Conservation (phyloP, 2,888 invertebrate species). For the Leptura quadrifasciata region DNA sequence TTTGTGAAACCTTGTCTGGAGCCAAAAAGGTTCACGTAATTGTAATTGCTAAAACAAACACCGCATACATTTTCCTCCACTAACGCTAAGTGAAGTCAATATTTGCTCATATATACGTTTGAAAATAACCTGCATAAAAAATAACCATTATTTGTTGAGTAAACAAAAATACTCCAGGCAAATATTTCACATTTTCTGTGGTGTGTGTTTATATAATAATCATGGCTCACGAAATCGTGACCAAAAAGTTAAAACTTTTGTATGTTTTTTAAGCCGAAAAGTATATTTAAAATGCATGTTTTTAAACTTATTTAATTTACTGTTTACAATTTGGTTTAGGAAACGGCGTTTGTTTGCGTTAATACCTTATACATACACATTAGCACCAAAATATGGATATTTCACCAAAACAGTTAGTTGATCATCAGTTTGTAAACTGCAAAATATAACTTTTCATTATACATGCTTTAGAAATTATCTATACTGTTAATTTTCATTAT, state of each 20-base stretch:
- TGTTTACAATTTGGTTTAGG: background rate
- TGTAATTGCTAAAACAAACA: constrained; percentile 19
- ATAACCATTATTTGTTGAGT: constrained; percentile 18
- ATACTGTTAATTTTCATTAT: too few species aligned
- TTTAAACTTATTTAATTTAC: background rate
- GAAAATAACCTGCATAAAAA: constrained; percentile 34
- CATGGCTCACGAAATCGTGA: constrained; percentile 23
- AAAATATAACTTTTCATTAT: background rate
- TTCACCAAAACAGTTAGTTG: background rate
- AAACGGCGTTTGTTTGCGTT: background rate
- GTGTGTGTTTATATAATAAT: constrained; percentile 26
- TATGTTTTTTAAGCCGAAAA: constrained; percentile 1
- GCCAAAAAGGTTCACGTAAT: background rate
- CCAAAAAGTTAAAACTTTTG: constrained; percentile 29
- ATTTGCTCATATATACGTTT: constrained; percentile 29
- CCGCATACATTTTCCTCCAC: constrained; percentile 12
- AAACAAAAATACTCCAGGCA: constrained; percentile 28
- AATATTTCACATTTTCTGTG: constrained; percentile 32
- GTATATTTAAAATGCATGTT: background rate
- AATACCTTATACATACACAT: background rate
- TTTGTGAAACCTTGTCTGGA: background rate
- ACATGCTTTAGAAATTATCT: too few species aligned
- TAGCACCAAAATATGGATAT: background rate
- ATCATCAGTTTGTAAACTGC: background rate
- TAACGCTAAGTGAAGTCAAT: constrained; percentile 30